These are phyloP conservation scores for Mesoclemmys tuberculata DNA, from an alignment of 2,113 vertebrate genomes.

Conservation along the genomic window DNA sequence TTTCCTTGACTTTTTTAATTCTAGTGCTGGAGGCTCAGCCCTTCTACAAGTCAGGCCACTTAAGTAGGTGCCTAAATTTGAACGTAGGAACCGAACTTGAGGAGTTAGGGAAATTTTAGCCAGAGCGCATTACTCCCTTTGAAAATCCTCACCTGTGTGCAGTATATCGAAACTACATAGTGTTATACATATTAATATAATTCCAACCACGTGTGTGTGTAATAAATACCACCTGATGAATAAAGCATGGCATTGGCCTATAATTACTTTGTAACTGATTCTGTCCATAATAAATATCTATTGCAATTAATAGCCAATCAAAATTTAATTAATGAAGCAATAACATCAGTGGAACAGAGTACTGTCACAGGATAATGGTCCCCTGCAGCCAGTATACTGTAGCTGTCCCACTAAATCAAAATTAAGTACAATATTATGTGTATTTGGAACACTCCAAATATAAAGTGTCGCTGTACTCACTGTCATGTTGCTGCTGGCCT, in stretches of 20 bases:
- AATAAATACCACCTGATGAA: background rate
- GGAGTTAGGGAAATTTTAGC: background rate
- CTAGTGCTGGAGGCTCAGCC: too few species aligned
- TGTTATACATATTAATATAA: too few species aligned
- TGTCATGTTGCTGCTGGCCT: constrained; percentile 2
- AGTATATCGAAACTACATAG: too few species aligned
- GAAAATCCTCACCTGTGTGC: background rate
- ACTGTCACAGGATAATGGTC: constrained; percentile 59
- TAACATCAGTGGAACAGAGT: constrained; percentile 55
- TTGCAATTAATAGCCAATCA: constrained; percentile 50
- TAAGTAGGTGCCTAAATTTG: background rate
- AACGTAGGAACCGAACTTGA: background rate
- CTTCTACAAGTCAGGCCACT: background rate
- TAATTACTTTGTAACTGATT: background rate
- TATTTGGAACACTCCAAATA: constrained; percentile 54
- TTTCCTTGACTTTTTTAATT: background rate
- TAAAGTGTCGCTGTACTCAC: background rate
- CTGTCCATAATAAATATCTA: background rate
- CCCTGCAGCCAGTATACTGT: constrained; percentile 42
- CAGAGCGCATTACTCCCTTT: background rate
- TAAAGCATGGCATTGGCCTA: background rate
- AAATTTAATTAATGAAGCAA: constrained; percentile 72
- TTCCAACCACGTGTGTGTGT: rapidly evolving
- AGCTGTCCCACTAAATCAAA: constrained; percentile 64
- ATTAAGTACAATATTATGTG: constrained; percentile 25